Percentiles rank a stretch among this genome's conserved stretches.
Evolutionary conservation across 2,888 invertebrate genomes (phyloP).

Genomic region (Pogonocherus hispidulus): DNA sequence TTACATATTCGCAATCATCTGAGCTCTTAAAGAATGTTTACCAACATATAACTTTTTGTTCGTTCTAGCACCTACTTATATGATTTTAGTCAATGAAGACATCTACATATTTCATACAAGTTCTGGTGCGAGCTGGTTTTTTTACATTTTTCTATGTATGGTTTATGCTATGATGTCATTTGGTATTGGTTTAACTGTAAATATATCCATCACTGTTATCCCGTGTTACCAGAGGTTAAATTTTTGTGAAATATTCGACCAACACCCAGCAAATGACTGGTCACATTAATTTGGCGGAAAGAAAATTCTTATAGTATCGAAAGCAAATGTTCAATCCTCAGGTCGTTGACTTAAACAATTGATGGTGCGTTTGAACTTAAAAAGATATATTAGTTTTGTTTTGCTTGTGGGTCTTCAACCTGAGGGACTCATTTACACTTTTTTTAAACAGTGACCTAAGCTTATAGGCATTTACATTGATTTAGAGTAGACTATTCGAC

Average conservation of each 20-base stretch:
- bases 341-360: not conserved
- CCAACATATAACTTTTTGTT: not conserved
- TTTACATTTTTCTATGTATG: slow-evolving; percentile 4
- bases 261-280: not conserved
- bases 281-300: not conserved
- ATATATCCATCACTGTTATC: slow-evolving; percentile 4
- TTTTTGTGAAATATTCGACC: not conserved
- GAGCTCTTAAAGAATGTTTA: not conserved
- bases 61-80: no score
- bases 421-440: not conserved
- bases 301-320: not conserved
- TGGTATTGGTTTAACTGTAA: slow-evolving; percentile 3
- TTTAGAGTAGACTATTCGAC: not conserved
- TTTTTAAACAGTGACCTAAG: not conserved
- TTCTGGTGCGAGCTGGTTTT: not conserved
- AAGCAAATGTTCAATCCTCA: not conserved
- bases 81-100: no score
- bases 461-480: not conserved
- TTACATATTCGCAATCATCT: not conserved
- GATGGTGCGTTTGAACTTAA: slow-evolving; percentile 6
- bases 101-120: no score
- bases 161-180: not conserved
- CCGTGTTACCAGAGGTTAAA: not conserved
- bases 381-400: slow-evolving; percentile 2
- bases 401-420: slow-evolving; percentile 4